phyloP scores from a whole-genome alignment of 2,797 vertebrate species.

The Phalloptychus januarius region DNA sequence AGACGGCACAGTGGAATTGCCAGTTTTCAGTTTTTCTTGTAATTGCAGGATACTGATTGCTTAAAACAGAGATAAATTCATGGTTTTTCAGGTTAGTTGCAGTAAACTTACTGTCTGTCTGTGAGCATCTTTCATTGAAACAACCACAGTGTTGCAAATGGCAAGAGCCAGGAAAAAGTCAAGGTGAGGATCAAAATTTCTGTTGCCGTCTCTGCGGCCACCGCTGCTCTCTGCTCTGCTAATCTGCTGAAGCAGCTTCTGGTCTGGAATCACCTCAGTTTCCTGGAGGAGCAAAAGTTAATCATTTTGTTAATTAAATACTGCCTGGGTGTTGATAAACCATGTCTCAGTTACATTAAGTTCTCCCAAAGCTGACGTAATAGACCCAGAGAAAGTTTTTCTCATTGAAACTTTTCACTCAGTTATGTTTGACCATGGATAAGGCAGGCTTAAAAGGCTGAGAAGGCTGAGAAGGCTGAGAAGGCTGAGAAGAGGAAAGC shows the following conservation, averaged over 20 bases:
- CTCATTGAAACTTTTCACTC: constrained; percentile 19
- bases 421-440: constrained; percentile 11
- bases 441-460: constrained; percentile 12
- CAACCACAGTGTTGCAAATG: constrained; percentile 97
- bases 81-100: constrained; percentile 38
- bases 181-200: constrained; percentile 77
- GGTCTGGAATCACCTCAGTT: constrained; percentile 91
- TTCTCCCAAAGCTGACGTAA: constrained; percentile 22
- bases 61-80: constrained; percentile 20
- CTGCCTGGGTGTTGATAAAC: constrained; percentile 25
- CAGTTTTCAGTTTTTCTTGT: background rate
- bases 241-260: constrained; percentile 85
- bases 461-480: constrained; percentile 35
- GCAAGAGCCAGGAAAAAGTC: constrained; percentile 95
- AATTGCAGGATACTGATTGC: background rate
- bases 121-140: constrained; percentile 89
- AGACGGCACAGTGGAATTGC: constrained; percentile 48
- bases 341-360: constrained; percentile 10
- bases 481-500: constrained; percentile 21
- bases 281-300: constrained; percentile 82
- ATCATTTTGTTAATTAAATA: constrained; percentile 57
- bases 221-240: constrained; percentile 70
- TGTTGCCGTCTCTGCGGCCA: constrained; percentile 39
- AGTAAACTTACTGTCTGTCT: constrained; percentile 86
- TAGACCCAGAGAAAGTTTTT: constrained; percentile 16